Base-by-base conservation (phyloP, 1,140 invertebrate genomes). In the Apis laboriosa region DNA sequence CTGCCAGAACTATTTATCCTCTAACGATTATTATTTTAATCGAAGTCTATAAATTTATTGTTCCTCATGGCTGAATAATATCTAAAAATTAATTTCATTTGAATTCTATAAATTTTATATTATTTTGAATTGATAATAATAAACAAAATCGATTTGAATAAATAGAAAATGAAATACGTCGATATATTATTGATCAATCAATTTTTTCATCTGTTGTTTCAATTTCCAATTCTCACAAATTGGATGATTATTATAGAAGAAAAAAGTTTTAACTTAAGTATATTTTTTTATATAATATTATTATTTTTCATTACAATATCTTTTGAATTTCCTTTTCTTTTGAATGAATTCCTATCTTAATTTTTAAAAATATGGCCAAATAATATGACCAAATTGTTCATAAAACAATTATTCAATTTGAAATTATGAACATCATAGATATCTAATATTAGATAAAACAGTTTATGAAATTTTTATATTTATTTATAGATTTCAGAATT, bases 31-130 rank as follows among this genome's bases (percentile, higher is more conserved):
- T 60, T 80, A 61, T 70, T 79, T 75, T 79, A 84, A 85, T 85
- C 56, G 70, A 84, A 74, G 55, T 43, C 82, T 79, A 85, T 85
- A 85, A 85, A 85, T 85, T 64, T 55, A 79, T 21, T 2, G 56
- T 12, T 63, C 15, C 21, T 64, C 17, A 43, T 24, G 43, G n/a
- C 9, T 43, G n/a, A 60, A 28, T 55, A 55, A 67, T 53, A 19
- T 1, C 28, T 1, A n/a, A 19, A 60, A 58, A 34, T 84, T 74
- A 77, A 85, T 86, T 78, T 70, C 63, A 66, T 63, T 68, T 51
- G 74, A 86, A 82, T 77, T 77, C 61, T 51, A 85, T 86, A 85
- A 86, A 84, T 84, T 61, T 68, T 81, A 12, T 28, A 19, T 8
- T 19, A 55, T 15, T 9, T 12, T 43, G 24, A 55, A 55, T 34